Evolutionary conservation across 2,113 vertebrate species (phyloP), one percentile per base, ranked within the genome.

Genomic region (Anarrhichthys ocellatus): DNA sequence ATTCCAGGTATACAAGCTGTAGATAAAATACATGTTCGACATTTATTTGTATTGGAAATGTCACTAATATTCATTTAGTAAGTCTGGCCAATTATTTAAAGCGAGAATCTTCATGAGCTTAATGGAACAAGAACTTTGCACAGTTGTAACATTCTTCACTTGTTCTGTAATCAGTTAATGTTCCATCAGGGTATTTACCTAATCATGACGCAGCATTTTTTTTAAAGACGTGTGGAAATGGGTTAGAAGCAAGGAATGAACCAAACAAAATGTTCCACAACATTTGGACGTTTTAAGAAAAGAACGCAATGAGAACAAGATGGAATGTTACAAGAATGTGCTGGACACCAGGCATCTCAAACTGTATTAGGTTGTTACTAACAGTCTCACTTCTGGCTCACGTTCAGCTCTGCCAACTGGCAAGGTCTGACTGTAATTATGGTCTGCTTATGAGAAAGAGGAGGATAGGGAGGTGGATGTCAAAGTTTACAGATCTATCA

Each of bases 351-450:
- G 50, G 32, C 22, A 10, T 14, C 15, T 29, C 22, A 36, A 6
- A 24, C 58, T 63, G 4, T 18, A 32, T 50, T 7, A 44, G 38
- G 8, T 2, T 29, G 18, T 34, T 56, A 36, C 42, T 54, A 52
- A 50, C 52, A 36, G 14, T 29, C 29, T 73, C 10, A 40, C 48
- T 56, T 64, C 61, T 42, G 72, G 24, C 67, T 40, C 48, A 40
- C 5, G 17, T 24, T 20, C 58, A 74, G 62, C 63, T 81, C 24
- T 69, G n/a, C 50, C 17, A 2, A 44, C 4, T 61, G 18, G 0
- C 14, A 58, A 27, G 5, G 18, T 71, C n/a, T 42, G 50, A 64
- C 71, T 59, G 5, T 29, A 58, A 64, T 79, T 44, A 73, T 20
- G 38, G 8, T 56, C 29, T 63, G n/a, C n/a, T 76, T 1, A 44